A percentile compares a stretch with the other conserved stretches of the same genome.
phyloP scores from a whole-genome alignment of 1,140 invertebrate genomes.

The Aricia agestis region DNA sequence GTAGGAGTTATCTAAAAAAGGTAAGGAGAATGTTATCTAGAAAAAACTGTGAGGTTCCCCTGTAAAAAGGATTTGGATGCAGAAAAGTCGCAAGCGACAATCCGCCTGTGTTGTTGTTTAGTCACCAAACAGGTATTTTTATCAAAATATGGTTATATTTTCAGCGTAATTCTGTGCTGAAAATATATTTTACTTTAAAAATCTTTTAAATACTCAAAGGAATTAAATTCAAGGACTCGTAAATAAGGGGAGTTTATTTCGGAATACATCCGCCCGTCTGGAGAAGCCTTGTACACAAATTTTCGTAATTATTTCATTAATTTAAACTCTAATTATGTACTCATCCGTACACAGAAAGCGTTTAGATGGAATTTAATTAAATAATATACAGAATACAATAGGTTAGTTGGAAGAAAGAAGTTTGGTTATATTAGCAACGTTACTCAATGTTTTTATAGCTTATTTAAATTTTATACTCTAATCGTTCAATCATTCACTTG shows the following conservation, averaged over 20 bases:
- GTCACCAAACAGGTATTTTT: no score
- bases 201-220: background rate
- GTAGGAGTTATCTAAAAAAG: no score
- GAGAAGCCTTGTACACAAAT: background rate
- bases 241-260: background rate
- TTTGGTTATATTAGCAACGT: background rate
- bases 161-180: no score
- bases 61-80: no score
- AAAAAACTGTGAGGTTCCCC: no score
- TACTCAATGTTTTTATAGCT: no score
- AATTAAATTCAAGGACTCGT: background rate
- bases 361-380: background rate
- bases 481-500: no score
- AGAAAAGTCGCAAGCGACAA: no score
- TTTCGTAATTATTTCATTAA: background rate
- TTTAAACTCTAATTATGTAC: background rate
- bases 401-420: background rate
- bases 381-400: background rate
- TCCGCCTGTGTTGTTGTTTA: no score
- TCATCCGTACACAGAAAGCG: background rate
- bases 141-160: no score
- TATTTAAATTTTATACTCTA: no score
- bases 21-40: no score
- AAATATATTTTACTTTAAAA: background rate
- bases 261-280: background rate